Conservation (phyloP, 2,113 vertebrate species). For the Gavia stellata region DNA sequence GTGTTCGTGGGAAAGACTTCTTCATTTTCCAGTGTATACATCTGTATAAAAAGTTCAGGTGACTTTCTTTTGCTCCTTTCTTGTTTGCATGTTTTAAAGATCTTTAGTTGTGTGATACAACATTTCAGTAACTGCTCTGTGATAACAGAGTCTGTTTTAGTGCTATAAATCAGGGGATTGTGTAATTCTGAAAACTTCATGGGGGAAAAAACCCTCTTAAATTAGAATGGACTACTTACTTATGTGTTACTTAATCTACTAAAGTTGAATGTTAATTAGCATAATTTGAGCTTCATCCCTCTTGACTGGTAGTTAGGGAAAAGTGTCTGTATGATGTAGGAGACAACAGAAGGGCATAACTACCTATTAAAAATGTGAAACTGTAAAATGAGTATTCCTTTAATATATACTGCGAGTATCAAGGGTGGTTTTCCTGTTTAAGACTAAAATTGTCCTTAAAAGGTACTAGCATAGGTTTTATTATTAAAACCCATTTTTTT, state of each 20-base stretch:
- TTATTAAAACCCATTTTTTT: accelerated
- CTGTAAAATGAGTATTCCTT: not conserved
- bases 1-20: not conserved
- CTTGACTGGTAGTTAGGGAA: not conserved
- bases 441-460: not conserved
- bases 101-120: not conserved
- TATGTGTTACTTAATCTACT: not conserved
- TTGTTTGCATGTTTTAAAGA: not conserved
- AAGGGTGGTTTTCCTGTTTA: not conserved
- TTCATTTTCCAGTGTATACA: not conserved
- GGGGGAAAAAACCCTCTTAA: accelerated
- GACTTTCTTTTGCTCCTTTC: not conserved
- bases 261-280: not conserved
- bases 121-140: not conserved
- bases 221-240: not conserved
- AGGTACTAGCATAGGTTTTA: not conserved
- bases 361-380: not conserved
- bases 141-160: not conserved
- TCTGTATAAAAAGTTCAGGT: not conserved
- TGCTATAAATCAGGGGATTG: not conserved
- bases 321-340: no score
- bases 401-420: not conserved
- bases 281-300: not conserved
- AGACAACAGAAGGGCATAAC: not conserved
- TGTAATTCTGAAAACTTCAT: not conserved